Evolutionary conservation across 2,113 vertebrate genomes (phyloP), one percentile per base, ranked within the genome.

Genomic region (Labrus mixtus): DNA sequence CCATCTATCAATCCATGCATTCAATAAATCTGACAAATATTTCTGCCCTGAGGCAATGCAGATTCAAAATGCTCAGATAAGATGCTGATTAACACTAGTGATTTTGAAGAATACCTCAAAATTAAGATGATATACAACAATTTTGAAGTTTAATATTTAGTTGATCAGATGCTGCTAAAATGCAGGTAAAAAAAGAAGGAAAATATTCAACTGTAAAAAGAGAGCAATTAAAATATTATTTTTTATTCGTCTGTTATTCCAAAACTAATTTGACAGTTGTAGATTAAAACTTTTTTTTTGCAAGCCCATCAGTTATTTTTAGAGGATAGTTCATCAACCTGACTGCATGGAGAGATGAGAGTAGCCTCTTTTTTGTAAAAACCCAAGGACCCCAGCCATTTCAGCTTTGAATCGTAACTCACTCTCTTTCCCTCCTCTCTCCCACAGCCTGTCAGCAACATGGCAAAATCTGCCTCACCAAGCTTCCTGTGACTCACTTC

Each of bases 401-500:
- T 73, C 72, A 73, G 79, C 66, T 55, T 39, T 29, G 61, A 83
- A 70, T 80, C 85, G 77, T 73, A 90, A 82, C 75, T 85, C 86
- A 76, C 82, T 90, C 87, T 82, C 75, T 77, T 74, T 85, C 80
- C 80, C 64, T 72, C 80, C 33, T 61, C 86, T 86, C 90, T 92
- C 83, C 91, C 82, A 86, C 89, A 90, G 86, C 68, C 72, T 87
- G 88, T 88, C 88, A 88, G 75, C 70, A 73, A 58, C 85, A 90
- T 68, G 89, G 90, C 83, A 92, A 90, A 90, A 78, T 86, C 87
- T 93, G 90, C 88, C 89, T 93, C 88, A 93, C 87, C 90, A 84
- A 82, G 83, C 94, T 93, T 91, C 93, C 92, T 89, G 84, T 95
- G 92, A 95, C 82, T 95, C 93, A 94, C 92, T 95, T 94, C 93